Conservation (phyloP, 1,140 invertebrate species). For the Archivesica marissinica region DNA sequence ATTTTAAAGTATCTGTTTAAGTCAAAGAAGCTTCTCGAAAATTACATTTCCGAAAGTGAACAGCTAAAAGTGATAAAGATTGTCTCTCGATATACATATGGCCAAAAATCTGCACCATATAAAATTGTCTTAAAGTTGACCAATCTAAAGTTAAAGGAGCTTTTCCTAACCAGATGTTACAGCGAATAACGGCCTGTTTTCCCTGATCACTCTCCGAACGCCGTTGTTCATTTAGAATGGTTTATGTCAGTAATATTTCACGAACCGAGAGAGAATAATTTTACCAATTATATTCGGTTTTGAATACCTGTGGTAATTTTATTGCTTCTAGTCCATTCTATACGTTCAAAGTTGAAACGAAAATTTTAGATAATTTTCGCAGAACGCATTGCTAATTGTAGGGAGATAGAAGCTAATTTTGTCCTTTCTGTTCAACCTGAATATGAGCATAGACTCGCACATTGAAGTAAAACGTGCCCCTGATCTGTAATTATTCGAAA, state of each 20-base stretch:
- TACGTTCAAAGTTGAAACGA: constrained; percentile 15
- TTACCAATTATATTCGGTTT: constrained; percentile 14
- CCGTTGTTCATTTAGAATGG: not conserved
- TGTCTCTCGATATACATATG: constrained; percentile 7
- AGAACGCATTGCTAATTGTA: not conserved
- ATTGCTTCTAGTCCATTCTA: not conserved
- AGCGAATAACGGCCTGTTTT: not conserved
- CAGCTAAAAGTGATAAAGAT: constrained; percentile 16
- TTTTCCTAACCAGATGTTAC: constrained; percentile 20
- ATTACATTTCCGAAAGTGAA: constrained; percentile 21
- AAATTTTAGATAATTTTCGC: not conserved
- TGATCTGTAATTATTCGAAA: constrained; percentile 4
- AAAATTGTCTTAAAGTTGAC: too few species aligned
- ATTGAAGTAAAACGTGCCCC: not conserved
- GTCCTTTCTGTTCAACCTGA: not conserved
- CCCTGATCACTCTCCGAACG: not conserved
- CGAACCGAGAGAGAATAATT: not conserved
- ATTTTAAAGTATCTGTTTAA: constrained; percentile 4
- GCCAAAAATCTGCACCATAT: constrained; percentile 23
- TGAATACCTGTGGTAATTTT: constrained; percentile 2
- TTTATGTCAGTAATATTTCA: constrained; percentile 19
- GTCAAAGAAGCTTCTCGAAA: not conserved
- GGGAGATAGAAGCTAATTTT: not conserved
- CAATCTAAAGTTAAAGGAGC: not conserved
- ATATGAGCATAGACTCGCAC: not conserved